Evolutionary conservation across 2,797 vertebrate genomes (phyloP), one percentile per base, ranked within the genome.

Genomic region (Danio choprae): DNA sequence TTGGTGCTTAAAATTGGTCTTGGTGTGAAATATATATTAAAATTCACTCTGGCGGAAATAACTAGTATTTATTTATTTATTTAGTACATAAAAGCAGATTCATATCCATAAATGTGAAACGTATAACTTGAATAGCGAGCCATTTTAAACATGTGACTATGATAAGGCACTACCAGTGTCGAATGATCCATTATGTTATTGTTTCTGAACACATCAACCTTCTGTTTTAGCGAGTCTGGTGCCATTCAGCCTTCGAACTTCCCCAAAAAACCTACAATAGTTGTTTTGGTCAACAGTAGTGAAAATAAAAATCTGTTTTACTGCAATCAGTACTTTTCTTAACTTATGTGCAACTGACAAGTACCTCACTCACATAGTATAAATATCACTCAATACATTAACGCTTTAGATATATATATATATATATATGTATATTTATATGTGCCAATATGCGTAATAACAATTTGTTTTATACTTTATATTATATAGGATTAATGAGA

Each of bases 111-210:
- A 55, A 72, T 20, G 75, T 67, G 75, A 36, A 82, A 77, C 74
- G 58, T 46, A 68, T 40, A 60, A 70, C 36, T 41, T 40, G 15
- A 74, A 41, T n/a, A 48, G 44, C 7, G 9, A 81, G 68, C 74
- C 20, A 63, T 74, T 74, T 69, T 44, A 79, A 83, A 74, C 38
- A 59, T 74, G 55, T 56, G 46, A 81, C 82, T 70, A 80, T 60
- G 80, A 80, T 86, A 86, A 86, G 85, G 85, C 85, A 86, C 85
- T 86, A 86, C 80, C 72, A 84, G 80, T 82, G 77, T 81, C 63
- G 46, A 70, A 77, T 68, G 18, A 77, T 74, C 73, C n/a, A 58
- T 74, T 78, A 71, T 70, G 74, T 70, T 58, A 44, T 51, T 58
- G 53, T 59, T 51, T 46, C 12, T 46, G 46, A 73, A 64, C 60